These are phyloP conservation scores for Chymomyza procnemis DNA, from an alignment of 2,888 invertebrate genomes.

Conservation along the genomic window DNA sequence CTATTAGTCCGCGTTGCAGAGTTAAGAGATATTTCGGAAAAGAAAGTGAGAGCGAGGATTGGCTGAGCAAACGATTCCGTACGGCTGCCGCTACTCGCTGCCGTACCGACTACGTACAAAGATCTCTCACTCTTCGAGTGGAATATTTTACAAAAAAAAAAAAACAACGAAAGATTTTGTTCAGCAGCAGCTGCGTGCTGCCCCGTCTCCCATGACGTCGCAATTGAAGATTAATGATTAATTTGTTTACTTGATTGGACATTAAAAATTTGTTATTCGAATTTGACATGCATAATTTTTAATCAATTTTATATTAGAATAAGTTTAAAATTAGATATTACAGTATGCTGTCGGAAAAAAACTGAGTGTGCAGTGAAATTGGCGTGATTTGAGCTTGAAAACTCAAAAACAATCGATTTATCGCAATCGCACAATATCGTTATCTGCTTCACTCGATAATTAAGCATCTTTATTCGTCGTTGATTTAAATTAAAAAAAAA, in stretches of 20 bases:
- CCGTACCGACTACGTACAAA: neutral
- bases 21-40: neutral
- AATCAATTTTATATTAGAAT: neutral
- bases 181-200: conserved; percentile 35
- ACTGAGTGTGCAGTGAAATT: too few relatives aligned
- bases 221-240: conserved; percentile 47
- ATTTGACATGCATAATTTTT: neutral
- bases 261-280: neutral
- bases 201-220: conserved; percentile 13
- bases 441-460: too few relatives aligned
- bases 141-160: neutral
- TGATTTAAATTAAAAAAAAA: too few relatives aligned
- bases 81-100: neutral
- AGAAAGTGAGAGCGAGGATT: neutral
- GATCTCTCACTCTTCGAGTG: neutral
- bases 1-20: neutral
- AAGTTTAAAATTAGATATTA: neutral
- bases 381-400: too few relatives aligned
- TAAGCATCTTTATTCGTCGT: too few relatives aligned
- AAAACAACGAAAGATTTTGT: conserved; percentile 10
- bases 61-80: neutral
- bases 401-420: too few relatives aligned
- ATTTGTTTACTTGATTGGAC: conserved; percentile 5
- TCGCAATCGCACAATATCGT: too few relatives aligned
- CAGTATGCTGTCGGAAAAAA: neutral